Conservation (phyloP, 1,140 invertebrate genomes). For the Araneus ventricosus region DNA sequence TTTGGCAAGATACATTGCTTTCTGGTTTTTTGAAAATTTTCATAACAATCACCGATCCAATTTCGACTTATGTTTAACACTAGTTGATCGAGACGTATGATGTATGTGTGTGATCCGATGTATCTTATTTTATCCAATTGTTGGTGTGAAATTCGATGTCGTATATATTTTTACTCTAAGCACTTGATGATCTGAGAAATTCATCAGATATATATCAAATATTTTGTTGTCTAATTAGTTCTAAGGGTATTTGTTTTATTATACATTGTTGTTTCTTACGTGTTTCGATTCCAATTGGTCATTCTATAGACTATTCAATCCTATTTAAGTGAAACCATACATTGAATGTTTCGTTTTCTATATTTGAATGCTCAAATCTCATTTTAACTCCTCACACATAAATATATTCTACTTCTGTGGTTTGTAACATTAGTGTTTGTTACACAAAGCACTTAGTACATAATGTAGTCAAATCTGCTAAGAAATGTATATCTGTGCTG, state of each 20-base stretch:
- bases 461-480: constrained; percentile 57
- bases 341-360: constrained; percentile 32
- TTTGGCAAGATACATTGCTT: constrained; percentile 36
- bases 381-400: neutral
- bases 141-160: constrained; percentile 66
- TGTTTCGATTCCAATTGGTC: neutral
- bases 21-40: constrained; percentile 34
- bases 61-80: constrained; percentile 31
- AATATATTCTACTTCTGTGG: constrained; percentile 34
- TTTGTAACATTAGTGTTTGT: constrained; percentile 64
- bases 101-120: constrained; percentile 14
- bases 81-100: constrained; percentile 25
- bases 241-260: neutral
- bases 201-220: constrained; percentile 2
- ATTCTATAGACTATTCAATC: neutral
- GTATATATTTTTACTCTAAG: constrained; percentile 68
- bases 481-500: constrained; percentile 55
- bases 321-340: neutral
- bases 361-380: constrained; percentile 48
- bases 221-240: constrained; percentile 25
- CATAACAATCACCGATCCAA: constrained; percentile 29
- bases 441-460: constrained; percentile 64
- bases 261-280: neutral
- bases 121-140: constrained; percentile 37
- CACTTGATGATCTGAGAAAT: constrained; percentile 31